These are phyloP conservation scores for Plebejus melissa DNA, from an alignment of 2,888 invertebrate genomes.

Conservation along the genomic window DNA sequence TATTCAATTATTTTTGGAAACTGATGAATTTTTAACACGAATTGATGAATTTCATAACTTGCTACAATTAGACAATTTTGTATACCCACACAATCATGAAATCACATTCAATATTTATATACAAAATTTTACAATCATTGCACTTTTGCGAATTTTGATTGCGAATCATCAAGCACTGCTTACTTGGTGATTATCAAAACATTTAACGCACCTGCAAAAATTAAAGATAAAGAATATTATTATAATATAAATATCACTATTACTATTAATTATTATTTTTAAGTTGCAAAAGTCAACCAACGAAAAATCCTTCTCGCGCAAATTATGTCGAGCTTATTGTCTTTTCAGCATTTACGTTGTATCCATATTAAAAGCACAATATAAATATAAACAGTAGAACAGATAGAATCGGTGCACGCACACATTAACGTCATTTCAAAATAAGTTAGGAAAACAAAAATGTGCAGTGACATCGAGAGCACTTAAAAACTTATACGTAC, in stretches of 20 bases:
- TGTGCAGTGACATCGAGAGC: neutral
- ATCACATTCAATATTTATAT: constrained; percentile 11
- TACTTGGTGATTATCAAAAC: neutral
- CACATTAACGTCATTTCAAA: neutral
- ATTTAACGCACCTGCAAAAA: constrained; percentile 1
- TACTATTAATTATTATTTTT: constrained; percentile 3
- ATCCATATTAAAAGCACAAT: constrained; percentile 4
- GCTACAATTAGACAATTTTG: neutral
- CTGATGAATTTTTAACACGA: too few relatives aligned
- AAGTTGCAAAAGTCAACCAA: constrained; percentile 11
- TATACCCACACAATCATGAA: neutral
- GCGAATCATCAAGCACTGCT: neutral
- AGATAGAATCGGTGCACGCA: neutral
- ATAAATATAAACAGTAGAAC: neutral
- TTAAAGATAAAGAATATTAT: neutral
- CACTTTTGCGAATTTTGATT: neutral
- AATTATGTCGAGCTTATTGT: constrained; percentile 17
- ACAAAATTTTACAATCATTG: constrained; percentile 19
- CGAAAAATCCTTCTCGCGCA: constrained; percentile 2
- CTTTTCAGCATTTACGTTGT: constrained; percentile 26
- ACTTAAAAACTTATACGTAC: too few relatives aligned
- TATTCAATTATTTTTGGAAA: too few relatives aligned
- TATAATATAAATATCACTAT: neutral
- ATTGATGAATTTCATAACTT: too few relatives aligned
- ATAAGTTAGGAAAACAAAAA: neutral